Percentiles rank a stretch among this genome's conserved stretches.
These are phyloP conservation scores for Hydrophis major DNA, from an alignment of 2,797 vertebrate species.

Conservation along the genomic window DNA sequence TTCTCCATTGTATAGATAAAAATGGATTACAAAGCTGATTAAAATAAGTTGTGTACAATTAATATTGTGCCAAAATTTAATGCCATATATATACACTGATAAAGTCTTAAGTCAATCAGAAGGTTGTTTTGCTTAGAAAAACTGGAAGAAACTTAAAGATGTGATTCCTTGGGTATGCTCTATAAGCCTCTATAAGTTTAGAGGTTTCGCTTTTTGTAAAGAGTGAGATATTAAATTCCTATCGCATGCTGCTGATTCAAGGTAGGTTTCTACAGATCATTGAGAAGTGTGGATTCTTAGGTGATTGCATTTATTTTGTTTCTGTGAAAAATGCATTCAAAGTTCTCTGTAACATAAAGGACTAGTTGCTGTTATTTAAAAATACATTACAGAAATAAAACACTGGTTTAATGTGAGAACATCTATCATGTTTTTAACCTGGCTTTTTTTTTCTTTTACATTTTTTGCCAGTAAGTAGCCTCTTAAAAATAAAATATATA, in stretches of 20 bases:
- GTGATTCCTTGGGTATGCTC: neutral
- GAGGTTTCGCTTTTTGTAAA: neutral
- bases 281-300: no score
- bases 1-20: slow-evolving; percentile 6
- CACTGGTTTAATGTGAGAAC: neutral
- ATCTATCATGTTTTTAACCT: no score
- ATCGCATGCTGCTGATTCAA: neutral
- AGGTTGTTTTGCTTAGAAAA: neutral
- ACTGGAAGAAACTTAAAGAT: neutral
- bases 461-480: neutral
- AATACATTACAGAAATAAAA: neutral
- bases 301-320: neutral
- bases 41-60: slow-evolving; percentile 41
- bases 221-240: neutral
- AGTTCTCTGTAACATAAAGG: neutral
- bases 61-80: neutral
- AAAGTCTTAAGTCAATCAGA: neutral
- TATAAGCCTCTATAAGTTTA: no score
- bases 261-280: neutral
- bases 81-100: neutral
- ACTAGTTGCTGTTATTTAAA: neutral
- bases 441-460: neutral
- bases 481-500: neutral
- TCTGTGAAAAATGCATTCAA: neutral
- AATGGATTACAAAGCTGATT: slow-evolving; percentile 11